Percentiles rank a stretch among this genome's conserved stretches.
These are phyloP conservation scores for Cepaea nemoralis DNA, from an alignment of 1,140 invertebrate genomes.

Conservation along the genomic window DNA sequence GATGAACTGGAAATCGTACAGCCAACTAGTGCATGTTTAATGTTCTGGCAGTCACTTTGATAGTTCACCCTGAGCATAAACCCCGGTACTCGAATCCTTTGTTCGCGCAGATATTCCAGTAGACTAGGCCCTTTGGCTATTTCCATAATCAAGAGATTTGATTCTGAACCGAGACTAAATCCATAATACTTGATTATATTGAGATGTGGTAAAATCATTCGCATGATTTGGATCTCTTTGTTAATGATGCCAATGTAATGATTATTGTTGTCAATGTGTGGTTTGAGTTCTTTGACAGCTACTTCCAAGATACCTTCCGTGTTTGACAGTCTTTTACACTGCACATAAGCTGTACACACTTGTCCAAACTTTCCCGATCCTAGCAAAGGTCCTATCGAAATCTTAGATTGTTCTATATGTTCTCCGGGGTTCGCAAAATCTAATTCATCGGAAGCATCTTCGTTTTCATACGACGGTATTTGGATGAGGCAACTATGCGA, in stretches of 20 bases:
- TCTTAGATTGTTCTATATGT: neutral
- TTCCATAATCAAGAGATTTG: neutral
- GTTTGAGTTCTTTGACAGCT: neutral
- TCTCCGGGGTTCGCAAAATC: neutral
- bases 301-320: neutral
- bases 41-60: neutral
- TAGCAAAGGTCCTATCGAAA: neutral
- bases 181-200: neutral
- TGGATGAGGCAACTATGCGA: neutral
- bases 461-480: neutral
- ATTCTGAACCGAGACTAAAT: neutral
- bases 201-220: neutral
- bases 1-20: neutral
- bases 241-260: neutral
- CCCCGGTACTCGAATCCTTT: neutral
- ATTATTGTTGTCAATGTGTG: neutral
- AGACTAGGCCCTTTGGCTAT: neutral
- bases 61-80: neutral
- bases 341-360: neutral
- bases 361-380: neutral
- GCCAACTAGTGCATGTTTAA: neutral
- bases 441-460: neutral
- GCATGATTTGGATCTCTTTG: neutral
- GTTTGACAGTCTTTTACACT: neutral
- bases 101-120: neutral